phyloP scores from a whole-genome alignment of 1,140 invertebrate species.

The Eueides isabella region DNA sequence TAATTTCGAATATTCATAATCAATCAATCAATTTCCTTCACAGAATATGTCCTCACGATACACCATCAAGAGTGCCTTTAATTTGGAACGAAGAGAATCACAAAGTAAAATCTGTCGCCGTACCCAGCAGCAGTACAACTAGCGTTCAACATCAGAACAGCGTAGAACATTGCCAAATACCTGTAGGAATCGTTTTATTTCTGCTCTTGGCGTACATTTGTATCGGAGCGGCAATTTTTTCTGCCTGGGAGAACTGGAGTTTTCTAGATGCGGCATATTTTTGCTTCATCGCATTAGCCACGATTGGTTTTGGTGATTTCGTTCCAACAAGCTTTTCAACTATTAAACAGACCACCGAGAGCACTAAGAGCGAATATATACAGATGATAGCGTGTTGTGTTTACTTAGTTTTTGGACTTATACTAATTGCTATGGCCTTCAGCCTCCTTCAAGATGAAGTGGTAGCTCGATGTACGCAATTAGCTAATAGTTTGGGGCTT shows the following conservation, averaged over 20 bases:
- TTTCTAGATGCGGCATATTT: constrained; percentile 93
- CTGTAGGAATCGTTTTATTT: constrained; percentile 87
- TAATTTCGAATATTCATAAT: too few species aligned
- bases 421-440: constrained; percentile 96
- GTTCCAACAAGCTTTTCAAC: constrained; percentile 84
- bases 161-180: constrained; percentile 84
- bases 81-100: constrained; percentile 82
- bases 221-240: constrained; percentile 88
- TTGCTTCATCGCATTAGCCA: constrained; percentile 93
- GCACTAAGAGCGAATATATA: constrained; percentile 84
- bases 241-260: constrained; percentile 89
- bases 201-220: constrained; percentile 88
- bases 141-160: constrained; percentile 62
- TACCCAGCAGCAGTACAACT: constrained; percentile 62
- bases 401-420: constrained; percentile 93
- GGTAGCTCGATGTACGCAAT: constrained; percentile 87
- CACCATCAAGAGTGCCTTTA: constrained; percentile 87
- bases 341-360: constrained; percentile 79
- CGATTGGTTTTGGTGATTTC: constrained; percentile 93
- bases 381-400: constrained; percentile 93
- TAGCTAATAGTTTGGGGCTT: constrained; percentile 84
- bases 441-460: constrained; percentile 96
- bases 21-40: too few species aligned
- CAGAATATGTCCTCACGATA: constrained; percentile 86
- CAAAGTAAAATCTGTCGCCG: constrained; percentile 64